Percentiles rank a stretch among this genome's conserved stretches.
phyloP scores from a whole-genome alignment of 2,113 vertebrate genomes.

The Proteles cristata region DNA sequence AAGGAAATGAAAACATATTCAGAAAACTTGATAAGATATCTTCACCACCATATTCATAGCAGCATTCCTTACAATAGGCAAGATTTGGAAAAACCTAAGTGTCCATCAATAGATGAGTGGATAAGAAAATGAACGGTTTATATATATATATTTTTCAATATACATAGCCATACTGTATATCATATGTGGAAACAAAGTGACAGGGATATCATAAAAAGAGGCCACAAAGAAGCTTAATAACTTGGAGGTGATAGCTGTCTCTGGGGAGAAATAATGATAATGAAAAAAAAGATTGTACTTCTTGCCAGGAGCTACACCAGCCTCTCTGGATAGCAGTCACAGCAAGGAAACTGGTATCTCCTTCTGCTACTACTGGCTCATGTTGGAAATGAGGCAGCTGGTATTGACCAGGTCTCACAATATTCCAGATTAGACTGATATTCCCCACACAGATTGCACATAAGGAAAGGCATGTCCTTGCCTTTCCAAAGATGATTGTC shows the following conservation, averaged over 20 bases:
- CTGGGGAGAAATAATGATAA: neutral
- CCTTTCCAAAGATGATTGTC: too few relatives aligned
- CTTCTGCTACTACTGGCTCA: too few relatives aligned
- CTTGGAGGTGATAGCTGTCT: neutral
- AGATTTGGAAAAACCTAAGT: neutral
- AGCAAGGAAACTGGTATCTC: too few relatives aligned
- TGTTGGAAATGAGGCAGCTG: too few relatives aligned
- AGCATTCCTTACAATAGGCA: neutral
- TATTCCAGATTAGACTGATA: too few relatives aligned
- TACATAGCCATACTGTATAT: neutral
- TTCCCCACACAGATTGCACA: too few relatives aligned
- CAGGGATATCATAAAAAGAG: neutral
- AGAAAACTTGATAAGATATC: neutral
- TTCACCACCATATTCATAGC: neutral
- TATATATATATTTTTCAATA: neutral
- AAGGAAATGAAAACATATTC: neutral
- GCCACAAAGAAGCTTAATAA: neutral
- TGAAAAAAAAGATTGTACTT: neutral
- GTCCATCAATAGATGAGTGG: neutral
- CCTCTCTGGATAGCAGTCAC: too few relatives aligned
- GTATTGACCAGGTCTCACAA: too few relatives aligned
- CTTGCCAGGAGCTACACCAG: too few relatives aligned
- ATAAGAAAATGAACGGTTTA: neutral
- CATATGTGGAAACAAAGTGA: neutral
- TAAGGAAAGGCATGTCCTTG: too few relatives aligned